phyloP scores from a whole-genome alignment of 2,113 vertebrate genomes.

The Platysternon megacephalum region DNA sequence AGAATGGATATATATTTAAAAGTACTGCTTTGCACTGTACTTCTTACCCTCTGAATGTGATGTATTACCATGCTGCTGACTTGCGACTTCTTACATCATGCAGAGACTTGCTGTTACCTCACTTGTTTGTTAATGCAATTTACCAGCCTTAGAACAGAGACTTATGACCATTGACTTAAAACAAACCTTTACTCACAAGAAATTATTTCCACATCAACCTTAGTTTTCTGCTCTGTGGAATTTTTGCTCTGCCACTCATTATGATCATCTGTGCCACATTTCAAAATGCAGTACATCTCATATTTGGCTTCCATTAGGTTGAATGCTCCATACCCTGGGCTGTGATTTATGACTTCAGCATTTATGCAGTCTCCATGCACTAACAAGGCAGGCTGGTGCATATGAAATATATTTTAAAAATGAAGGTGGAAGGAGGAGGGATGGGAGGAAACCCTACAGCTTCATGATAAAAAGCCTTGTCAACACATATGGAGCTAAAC shows the following conservation, averaged over 20 bases:
- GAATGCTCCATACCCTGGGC: conserved; percentile 37
- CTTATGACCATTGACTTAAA: conserved; percentile 68
- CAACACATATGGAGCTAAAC: conserved; percentile 67
- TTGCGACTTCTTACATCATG: conserved; percentile 55
- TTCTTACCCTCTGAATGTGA: conserved; percentile 17
- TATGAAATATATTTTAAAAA: conserved; percentile 59
- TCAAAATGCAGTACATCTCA: conserved; percentile 44
- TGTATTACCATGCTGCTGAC: conserved; percentile 13
- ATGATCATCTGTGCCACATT: conserved; percentile 68
- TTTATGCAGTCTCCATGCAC: conserved; percentile 51
- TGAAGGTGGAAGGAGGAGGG: background rate
- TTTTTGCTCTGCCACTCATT: conserved; percentile 27
- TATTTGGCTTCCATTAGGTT: conserved; percentile 53
- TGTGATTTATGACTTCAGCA: conserved; percentile 70
- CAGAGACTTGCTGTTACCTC: conserved; percentile 56
- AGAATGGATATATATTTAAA: conserved; percentile 23
- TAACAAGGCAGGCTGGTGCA: conserved; percentile 52
- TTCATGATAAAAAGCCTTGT: conserved; percentile 75
- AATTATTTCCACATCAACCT: conserved; percentile 72
- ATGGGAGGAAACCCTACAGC: conserved; percentile 60
- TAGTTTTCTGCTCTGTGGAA: conserved; percentile 53
- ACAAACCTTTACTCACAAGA: conserved; percentile 73
- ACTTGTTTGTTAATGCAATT: conserved; percentile 60
- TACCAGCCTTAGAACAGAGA: conserved; percentile 46
- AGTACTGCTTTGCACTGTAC: conserved; percentile 33